Percentiles rank a stretch among this genome's conserved stretches.
Evolutionary conservation across 2,888 invertebrate genomes (phyloP).

Genomic region (Branchellion lobata): DNA sequence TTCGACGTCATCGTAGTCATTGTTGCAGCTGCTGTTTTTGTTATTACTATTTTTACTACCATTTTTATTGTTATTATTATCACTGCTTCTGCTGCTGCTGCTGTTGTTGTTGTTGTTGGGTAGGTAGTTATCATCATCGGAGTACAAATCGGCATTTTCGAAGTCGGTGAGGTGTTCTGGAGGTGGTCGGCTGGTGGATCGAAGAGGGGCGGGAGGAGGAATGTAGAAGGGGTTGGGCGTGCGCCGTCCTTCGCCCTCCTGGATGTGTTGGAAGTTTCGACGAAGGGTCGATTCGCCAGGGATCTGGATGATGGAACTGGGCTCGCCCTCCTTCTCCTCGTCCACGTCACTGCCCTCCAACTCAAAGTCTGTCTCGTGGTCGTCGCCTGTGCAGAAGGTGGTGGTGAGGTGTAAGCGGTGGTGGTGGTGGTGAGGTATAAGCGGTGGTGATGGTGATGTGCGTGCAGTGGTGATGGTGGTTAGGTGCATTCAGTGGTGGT

Average conservation of each 20-base stretch:
- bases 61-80: no score
- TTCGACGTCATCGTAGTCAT: conserved; percentile 11
- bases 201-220: conserved; percentile 50
- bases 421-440: no score
- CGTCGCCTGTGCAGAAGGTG: conserved; percentile 56
- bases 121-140: no score
- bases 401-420: no score
- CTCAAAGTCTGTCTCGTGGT: conserved; percentile 61
- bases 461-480: no score
- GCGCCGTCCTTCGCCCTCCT: conserved; percentile 64
- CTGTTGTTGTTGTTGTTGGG: no score
- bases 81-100: no score
- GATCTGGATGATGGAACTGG: conserved; percentile 86
- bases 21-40: no score
- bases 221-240: conserved; percentile 53
- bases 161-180: no score
- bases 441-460: no score
- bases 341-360: conserved; percentile 97
- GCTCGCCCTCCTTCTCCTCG: conserved; percentile 85
- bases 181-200: not conserved
- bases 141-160: no score
- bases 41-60: no score
- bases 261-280: conserved; percentile 96
- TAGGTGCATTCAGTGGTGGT: not conserved
- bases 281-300: conserved; percentile 89